Percentiles rank a stretch among this genome's conserved stretches.
Conservation (phyloP, 1,140 invertebrate genomes). For the Drosophila hydei region DNA sequence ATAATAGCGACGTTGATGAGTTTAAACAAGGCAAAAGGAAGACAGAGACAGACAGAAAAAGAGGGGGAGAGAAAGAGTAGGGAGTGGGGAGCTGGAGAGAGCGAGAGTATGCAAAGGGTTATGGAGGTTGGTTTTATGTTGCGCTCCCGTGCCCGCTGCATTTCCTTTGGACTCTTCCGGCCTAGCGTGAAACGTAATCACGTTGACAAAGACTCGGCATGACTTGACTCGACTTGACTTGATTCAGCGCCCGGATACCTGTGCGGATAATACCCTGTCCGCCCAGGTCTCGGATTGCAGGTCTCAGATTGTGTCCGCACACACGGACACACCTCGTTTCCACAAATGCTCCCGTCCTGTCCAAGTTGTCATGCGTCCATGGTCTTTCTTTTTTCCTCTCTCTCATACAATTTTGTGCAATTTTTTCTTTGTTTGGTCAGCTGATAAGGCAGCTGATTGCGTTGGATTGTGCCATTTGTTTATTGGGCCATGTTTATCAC, state of each 20-base stretch:
- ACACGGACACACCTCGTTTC: neutral
- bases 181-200: slow-evolving; percentile 43
- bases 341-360: neutral
- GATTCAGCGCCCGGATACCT: slow-evolving; percentile 35
- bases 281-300: slow-evolving; percentile 34
- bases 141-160: slow-evolving; percentile 32
- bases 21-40: slow-evolving; percentile 36
- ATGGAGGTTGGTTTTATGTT: slow-evolving; percentile 7
- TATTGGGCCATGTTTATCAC: slow-evolving; percentile 40
- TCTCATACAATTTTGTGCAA: slow-evolving; percentile 41
- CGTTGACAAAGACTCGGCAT: slow-evolving; percentile 35
- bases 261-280: slow-evolving; percentile 8
- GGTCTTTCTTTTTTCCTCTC: neutral
- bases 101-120: neutral
- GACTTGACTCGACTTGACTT: slow-evolving; percentile 16
- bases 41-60: neutral
- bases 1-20: slow-evolving; percentile 75
- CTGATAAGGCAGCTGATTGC: slow-evolving; percentile 63
- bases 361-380: neutral
- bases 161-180: slow-evolving; percentile 50
- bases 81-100: neutral
- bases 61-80: neutral
- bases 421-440: slow-evolving; percentile 48
- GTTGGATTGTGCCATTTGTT: slow-evolving; percentile 50
- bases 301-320: neutral